A percentile compares a stretch with the other conserved stretches of the same genome.
Evolutionary conservation across 2,113 vertebrate genomes (phyloP).

Genomic region (Bujurquina vittata): DNA sequence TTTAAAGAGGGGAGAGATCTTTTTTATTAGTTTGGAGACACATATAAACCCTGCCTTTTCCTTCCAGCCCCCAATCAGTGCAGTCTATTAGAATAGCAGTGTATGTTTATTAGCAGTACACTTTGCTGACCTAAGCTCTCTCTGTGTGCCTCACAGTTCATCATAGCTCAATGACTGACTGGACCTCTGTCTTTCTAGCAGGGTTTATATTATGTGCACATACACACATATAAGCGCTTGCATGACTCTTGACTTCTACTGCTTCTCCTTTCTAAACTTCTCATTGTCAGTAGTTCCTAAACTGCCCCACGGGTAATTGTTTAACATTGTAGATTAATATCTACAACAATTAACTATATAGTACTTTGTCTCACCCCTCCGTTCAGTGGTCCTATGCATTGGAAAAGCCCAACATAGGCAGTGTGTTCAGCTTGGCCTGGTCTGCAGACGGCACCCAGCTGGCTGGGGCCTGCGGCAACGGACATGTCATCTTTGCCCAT

Average conservation of each 20-base stretch:
- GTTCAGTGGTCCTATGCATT: slow-evolving; percentile 94
- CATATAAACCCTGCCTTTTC: slow-evolving; percentile 29
- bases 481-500: slow-evolving; percentile 96
- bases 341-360: slow-evolving; percentile 24
- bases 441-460: slow-evolving; percentile 94
- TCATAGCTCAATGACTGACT: slow-evolving; percentile 67
- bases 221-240: background rate
- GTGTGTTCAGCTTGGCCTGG: slow-evolving; percentile 92
- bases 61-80: slow-evolving; percentile 31
- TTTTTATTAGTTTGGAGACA: slow-evolving; percentile 49
- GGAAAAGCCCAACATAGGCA: slow-evolving; percentile 95
- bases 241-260: slow-evolving; percentile 3
- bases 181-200: slow-evolving; percentile 32
- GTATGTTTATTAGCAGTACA: slow-evolving; percentile 66
- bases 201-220: slow-evolving; percentile 52
- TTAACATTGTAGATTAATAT: slow-evolving; percentile 30
- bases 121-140: slow-evolving; percentile 55
- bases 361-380: background rate
- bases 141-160: slow-evolving; percentile 68
- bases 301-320: slow-evolving; percentile 31
- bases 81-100: slow-evolving; percentile 71
- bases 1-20: slow-evolving; percentile 40
- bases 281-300: slow-evolving; percentile 31
- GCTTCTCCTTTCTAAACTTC: slow-evolving; percentile 25
- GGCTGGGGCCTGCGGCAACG: slow-evolving; percentile 93